Percentiles rank a stretch among this genome's conserved stretches.
These are phyloP conservation scores for Empidonax alnorum DNA, from an alignment of 2,113 vertebrate species.

Conservation along the genomic window DNA sequence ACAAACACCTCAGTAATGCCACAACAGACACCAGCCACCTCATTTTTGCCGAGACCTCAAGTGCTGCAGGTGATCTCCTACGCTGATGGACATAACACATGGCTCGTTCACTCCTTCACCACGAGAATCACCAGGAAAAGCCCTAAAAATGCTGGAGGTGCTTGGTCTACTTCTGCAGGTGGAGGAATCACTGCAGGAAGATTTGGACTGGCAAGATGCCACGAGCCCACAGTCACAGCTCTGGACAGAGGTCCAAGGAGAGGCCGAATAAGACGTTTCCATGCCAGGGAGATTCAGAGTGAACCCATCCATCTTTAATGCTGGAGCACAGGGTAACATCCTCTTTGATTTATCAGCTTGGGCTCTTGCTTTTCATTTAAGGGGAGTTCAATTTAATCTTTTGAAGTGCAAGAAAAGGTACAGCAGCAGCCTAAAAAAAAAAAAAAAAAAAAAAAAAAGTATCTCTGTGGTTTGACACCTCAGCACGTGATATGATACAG, in stretches of 20 bases:
- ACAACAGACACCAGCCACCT: neutral
- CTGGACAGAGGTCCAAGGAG: neutral
- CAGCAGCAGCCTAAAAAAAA: neutral
- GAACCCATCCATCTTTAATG: neutral
- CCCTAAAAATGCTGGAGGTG: neutral
- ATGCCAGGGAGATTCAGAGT: neutral
- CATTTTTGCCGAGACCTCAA: neutral
- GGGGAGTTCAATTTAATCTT: neutral
- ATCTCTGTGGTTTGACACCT: neutral
- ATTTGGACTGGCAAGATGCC: fast-evolving
- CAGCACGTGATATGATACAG: fast-evolving
- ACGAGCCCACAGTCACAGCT: fast-evolving
- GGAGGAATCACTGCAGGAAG: neutral
- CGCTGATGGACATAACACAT: fast-evolving
- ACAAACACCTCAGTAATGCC: neutral
- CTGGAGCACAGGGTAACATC: fast-evolving
- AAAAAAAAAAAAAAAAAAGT: neutral
- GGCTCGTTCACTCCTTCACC: neutral
- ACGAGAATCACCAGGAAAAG: neutral
- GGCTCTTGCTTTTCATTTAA: neutral
- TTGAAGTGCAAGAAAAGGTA: neutral
- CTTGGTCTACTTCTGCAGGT: neutral
- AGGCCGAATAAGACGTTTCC: neutral
- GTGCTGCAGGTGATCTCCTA: neutral
- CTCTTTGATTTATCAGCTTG: neutral